Evolutionary conservation across 2,888 invertebrate genomes (phyloP).

Genomic region (Cephonodes hylas): DNA sequence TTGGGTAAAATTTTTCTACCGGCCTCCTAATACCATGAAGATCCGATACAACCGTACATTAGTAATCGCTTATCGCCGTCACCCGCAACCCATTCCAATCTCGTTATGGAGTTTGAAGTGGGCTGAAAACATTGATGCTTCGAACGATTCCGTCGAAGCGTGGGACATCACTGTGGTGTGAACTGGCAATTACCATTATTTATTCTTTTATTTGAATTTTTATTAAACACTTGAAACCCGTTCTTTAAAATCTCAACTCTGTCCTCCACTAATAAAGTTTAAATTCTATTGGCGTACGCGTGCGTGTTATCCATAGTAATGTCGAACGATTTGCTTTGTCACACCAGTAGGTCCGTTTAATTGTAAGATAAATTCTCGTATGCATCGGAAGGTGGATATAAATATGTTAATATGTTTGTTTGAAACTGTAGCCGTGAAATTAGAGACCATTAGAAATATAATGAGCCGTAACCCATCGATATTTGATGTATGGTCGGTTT

Average conservation of each 20-base stretch:
- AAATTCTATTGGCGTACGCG: conserved; percentile 22
- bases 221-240: conserved; percentile 50
- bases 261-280: conserved; percentile 27
- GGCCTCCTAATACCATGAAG: not conserved
- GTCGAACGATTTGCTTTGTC: conserved; percentile 43
- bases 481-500: conserved; percentile 1
- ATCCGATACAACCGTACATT: not conserved
- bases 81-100: not conserved
- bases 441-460: conserved; percentile 30
- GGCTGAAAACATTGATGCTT: conserved; percentile 44
- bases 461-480: conserved; percentile 10
- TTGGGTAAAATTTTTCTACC: no score
- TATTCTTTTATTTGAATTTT: conserved; percentile 64
- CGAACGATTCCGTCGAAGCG: conserved; percentile 44
- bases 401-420: conserved; percentile 48
- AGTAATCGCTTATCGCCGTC: not conserved
- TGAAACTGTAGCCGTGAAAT: conserved; percentile 49
- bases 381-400: conserved; percentile 44
- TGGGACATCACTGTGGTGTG: conserved; percentile 64
- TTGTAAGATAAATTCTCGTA: conserved; percentile 47
- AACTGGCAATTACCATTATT: conserved; percentile 64
- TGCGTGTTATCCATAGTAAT: conserved; percentile 37
- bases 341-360: conserved; percentile 51
- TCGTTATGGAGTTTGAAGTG: conserved; percentile 37
- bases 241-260: conserved; percentile 24